A percentile compares a stretch with the other conserved stretches of the same genome.
Evolutionary conservation across 2,888 invertebrate species (phyloP).

Genomic region (Lycophotia porphyrea): DNA sequence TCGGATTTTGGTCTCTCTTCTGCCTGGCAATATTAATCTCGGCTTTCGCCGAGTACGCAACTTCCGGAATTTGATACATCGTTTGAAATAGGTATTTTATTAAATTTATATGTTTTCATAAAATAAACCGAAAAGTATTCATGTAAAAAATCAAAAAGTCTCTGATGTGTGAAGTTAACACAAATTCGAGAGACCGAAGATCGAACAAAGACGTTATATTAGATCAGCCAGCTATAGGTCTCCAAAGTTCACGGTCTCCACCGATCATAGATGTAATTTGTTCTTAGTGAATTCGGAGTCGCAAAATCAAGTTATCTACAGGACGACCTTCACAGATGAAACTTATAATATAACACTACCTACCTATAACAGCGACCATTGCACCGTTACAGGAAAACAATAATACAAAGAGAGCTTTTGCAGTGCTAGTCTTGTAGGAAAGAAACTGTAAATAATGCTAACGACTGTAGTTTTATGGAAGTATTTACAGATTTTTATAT

Average conservation of each 20-base stretch:
- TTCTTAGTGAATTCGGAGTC: conserved; percentile 23
- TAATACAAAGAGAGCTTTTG: neutral
- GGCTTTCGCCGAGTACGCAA: conserved; percentile 22
- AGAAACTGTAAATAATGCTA: conserved; percentile 66
- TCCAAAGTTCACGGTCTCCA: conserved; percentile 34
- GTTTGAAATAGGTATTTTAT: conserved; percentile 7
- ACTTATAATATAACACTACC: conserved; percentile 6
- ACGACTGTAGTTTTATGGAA: conserved; percentile 62
- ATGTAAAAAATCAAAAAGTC: neutral
- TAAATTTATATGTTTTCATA: neutral
- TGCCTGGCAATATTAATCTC: conserved; percentile 30
- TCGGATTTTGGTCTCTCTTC: conserved; percentile 30
- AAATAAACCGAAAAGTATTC: neutral
- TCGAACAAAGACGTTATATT: conserved; percentile 35
- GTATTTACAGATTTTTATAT: conserved; percentile 70
- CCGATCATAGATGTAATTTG: conserved; percentile 38
- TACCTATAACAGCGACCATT: neutral
- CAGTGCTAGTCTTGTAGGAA: conserved; percentile 50
- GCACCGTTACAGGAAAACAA: conserved; percentile 11
- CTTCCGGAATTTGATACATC: conserved; percentile 15
- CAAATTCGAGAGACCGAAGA: neutral
- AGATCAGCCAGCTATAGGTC: conserved; percentile 28
- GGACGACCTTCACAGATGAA: conserved; percentile 2
- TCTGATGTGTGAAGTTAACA: neutral
- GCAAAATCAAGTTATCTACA: conserved; percentile 38